Conservation (phyloP, 2,888 invertebrate species). For the Nomada goodeniana region DNA sequence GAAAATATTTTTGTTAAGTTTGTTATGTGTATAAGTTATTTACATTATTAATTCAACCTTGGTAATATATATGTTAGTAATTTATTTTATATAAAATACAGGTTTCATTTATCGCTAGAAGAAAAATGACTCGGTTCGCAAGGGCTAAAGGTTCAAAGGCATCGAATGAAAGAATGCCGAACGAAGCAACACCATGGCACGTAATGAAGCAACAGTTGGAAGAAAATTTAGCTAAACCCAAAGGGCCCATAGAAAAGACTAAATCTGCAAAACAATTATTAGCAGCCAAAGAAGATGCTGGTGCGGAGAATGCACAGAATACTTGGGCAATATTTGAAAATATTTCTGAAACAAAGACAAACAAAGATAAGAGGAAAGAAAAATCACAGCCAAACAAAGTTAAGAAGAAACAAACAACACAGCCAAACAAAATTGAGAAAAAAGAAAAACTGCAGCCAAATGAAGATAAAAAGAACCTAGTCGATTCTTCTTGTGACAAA, state of each 20-base stretch:
- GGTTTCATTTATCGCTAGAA: too few relatives aligned
- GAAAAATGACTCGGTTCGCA: slow-evolving; percentile 90
- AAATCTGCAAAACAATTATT: slow-evolving; percentile 78
- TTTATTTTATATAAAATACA: too few relatives aligned
- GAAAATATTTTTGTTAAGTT: neutral
- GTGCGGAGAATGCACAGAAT: slow-evolving; percentile 11
- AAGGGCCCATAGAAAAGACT: slow-evolving; percentile 53
- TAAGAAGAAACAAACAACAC: neutral
- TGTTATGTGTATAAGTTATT: too few relatives aligned
- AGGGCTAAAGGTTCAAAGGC: slow-evolving; percentile 91
- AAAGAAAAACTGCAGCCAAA: neutral
- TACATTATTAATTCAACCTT: too few relatives aligned
- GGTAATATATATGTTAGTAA: too few relatives aligned
- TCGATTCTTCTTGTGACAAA: neutral
- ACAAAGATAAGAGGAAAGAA: neutral
- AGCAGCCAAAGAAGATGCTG: slow-evolving; percentile 81
- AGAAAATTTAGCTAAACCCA: slow-evolving; percentile 64
- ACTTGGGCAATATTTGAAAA: slow-evolving; percentile 81
- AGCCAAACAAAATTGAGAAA: neutral
- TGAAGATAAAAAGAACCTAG: neutral
- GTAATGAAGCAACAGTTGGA: slow-evolving; percentile 88
- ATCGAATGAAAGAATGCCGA: slow-evolving; percentile 89
- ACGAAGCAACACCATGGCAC: slow-evolving; percentile 90
- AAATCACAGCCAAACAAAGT: neutral
- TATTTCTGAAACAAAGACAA: neutral